These are phyloP conservation scores for Ridgeia piscesae DNA, from an alignment of 1,140 invertebrate genomes.

Conservation along the genomic window DNA sequence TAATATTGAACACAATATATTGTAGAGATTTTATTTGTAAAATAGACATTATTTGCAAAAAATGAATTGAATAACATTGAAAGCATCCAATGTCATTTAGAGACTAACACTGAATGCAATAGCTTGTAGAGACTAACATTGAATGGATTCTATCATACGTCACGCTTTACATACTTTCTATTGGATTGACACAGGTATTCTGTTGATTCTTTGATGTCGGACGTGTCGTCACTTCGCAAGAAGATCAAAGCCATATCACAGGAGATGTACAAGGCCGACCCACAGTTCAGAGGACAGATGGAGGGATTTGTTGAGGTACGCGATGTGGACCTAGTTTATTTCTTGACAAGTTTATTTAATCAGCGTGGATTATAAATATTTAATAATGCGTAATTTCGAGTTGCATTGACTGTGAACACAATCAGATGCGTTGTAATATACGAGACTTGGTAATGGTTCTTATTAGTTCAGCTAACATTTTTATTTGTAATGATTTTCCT, in stretches of 20 bases:
- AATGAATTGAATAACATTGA: background rate
- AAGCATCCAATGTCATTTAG: background rate
- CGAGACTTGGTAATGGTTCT: too few species aligned
- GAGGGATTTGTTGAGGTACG: constrained; percentile 46
- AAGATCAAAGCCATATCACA: constrained; percentile 45
- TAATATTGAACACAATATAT: background rate
- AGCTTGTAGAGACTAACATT: too few species aligned
- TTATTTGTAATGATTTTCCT: too few species aligned
- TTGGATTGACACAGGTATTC: constrained; percentile 41
- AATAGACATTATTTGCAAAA: too few species aligned
- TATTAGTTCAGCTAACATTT: too few species aligned
- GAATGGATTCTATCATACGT: too few species aligned
- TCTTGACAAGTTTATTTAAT: background rate
- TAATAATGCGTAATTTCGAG: too few species aligned
- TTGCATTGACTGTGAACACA: too few species aligned
- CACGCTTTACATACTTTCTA: background rate
- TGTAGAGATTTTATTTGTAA: background rate
- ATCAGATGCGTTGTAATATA: too few species aligned
- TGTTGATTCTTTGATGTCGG: constrained; percentile 43
- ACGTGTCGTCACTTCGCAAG: constrained; percentile 42
- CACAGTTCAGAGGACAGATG: constrained; percentile 50
- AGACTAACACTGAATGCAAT: too few species aligned
- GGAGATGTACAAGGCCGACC: constrained; percentile 38
- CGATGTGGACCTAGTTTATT: background rate
- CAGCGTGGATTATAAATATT: too few species aligned